phyloP scores from a whole-genome alignment of 2,113 vertebrate species.

The Narcine bancroftii region DNA sequence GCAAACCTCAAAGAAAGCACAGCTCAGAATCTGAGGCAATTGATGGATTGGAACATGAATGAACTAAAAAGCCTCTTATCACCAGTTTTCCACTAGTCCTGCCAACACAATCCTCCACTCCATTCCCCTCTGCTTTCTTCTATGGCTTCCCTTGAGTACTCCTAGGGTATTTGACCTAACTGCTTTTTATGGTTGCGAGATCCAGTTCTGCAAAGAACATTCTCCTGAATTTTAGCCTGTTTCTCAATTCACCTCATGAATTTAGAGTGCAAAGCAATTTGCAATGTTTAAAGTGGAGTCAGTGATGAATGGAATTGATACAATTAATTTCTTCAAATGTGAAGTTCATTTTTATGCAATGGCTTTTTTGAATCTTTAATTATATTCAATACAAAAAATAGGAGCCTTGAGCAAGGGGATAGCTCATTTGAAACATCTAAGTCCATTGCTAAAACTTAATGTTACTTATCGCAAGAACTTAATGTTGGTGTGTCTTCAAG shows the following conservation, averaged over 20 bases:
- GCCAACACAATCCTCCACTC: too few species aligned
- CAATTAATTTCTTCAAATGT: background rate
- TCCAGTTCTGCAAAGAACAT: too few species aligned
- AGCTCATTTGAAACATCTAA: background rate
- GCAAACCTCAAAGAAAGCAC: background rate
- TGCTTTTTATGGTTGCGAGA: too few species aligned
- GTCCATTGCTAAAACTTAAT: background rate
- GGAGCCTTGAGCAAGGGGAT: background rate
- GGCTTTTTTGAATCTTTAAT: background rate
- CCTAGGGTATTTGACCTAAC: too few species aligned
- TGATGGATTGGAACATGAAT: too few species aligned
- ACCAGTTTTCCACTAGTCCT: too few species aligned
- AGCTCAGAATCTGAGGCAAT: background rate
- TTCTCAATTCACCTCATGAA: background rate
- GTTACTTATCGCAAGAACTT: background rate
- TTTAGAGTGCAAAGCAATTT: background rate
- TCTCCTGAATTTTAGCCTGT: too few species aligned
- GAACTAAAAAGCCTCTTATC: too few species aligned
- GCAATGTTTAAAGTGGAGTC: background rate
- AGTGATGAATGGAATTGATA: background rate
- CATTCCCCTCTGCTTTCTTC: too few species aligned
- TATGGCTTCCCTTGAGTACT: too few species aligned
- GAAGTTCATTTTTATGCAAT: background rate
- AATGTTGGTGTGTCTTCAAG: background rate
- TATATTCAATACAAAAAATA: background rate